Evolutionary conservation across 2,888 invertebrate species (phyloP), one percentile per base, ranked within the genome.

Genomic region (Zaprionus bogoriensis): DNA sequence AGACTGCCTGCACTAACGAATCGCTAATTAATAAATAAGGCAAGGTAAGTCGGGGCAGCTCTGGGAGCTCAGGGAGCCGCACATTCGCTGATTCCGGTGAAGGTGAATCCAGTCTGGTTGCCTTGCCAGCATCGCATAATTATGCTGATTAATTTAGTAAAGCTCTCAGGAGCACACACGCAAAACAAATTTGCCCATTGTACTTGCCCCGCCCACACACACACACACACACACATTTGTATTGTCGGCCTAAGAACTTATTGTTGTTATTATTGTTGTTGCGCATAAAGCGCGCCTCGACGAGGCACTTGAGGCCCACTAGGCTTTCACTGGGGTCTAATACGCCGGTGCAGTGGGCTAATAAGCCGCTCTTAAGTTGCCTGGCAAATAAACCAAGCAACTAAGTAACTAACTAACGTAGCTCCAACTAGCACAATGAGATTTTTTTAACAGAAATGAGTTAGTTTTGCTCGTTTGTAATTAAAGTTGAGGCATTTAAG

Each of bases 1-100:
- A 67, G 54, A 57, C 62, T 67, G 63, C 46, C 55, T 55, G 68
- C 63, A 71, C 77, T 79, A 78, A 78, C 76, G 74, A 74, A 78
- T 76, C 67, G 74, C 78, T 78, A 78, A 78, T 78, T 78, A 78
- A 78, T 78, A 78, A 78, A 78, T 78, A 78, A 76, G 77, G 61
- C 51, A 66, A 57, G 30, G 23, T 32, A 47, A 51, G 47, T 17
- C 36, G 2, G 36, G 9, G 2, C 10, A 38, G 17, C 19, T 19
- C 20, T 17, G 30, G 23, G 30, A 38, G 42, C 25, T 20, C 17
- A 5, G 4, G 30, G 12, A 4, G 4, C 19, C 4, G 20, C n/a
- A 3, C 36, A n/a, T n/a, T 7, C 4, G 38, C 28, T 20, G 50
- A 14, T 19, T 53, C 1, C 12, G 12, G 25, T 2, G 45, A 42